Evolutionary conservation across 2,888 invertebrate genomes (phyloP).

Genomic region (Agrilus mali): DNA sequence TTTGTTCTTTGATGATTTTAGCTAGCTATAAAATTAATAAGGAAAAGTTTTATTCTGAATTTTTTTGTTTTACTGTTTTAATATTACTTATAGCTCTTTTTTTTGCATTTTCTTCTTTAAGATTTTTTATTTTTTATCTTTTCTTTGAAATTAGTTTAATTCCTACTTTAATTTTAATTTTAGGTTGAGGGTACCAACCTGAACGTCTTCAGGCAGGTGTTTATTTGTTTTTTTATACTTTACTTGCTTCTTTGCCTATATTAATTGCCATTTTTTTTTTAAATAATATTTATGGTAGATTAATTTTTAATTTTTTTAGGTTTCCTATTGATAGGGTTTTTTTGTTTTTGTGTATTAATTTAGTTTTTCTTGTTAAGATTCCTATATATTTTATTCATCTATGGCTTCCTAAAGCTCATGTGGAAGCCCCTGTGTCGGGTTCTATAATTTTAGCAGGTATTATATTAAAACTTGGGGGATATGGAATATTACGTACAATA

Average conservation of each 20-base stretch:
- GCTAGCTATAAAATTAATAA: conserved; percentile 39
- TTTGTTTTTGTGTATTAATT: conserved; percentile 41
- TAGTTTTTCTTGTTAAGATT: conserved; percentile 59
- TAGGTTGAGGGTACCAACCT: conserved; percentile 55
- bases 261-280: conserved; percentile 44
- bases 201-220: conserved; percentile 53
- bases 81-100: conserved; percentile 40
- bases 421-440: conserved; percentile 58
- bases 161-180: conserved; percentile 53
- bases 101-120: conserved; percentile 43
- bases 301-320: conserved; percentile 41
- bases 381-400: conserved; percentile 59
- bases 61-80: conserved; percentile 40
- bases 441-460: conserved; percentile 64
- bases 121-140: conserved; percentile 55
- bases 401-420: conserved; percentile 63
- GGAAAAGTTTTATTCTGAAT: conserved; percentile 35
- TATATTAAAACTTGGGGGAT: conserved; percentile 60
- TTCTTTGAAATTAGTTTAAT: conserved; percentile 58
- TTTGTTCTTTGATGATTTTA: conserved; percentile 35
- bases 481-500: conserved; percentile 49
- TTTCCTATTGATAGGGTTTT: conserved; percentile 31
- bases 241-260: conserved; percentile 53
- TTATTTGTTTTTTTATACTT: conserved; percentile 60
- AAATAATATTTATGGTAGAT: conserved; percentile 32